A percentile compares a stretch with the other conserved stretches of the same genome.
Conservation (phyloP, 2,797 vertebrate species). For the Sphaeramia orbicularis region DNA sequence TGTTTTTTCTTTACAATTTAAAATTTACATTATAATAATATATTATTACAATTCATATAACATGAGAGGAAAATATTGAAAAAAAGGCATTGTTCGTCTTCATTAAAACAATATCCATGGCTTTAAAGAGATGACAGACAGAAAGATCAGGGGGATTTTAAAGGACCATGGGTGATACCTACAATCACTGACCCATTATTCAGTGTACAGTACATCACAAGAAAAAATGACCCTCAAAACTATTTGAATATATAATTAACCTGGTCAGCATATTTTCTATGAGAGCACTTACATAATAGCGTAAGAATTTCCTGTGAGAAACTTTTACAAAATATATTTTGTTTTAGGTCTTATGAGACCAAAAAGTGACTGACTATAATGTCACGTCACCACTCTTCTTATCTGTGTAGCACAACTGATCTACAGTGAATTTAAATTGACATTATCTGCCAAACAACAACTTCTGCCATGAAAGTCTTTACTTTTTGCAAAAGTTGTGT, state of each 20-base stretch:
- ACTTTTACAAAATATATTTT: constrained; percentile 7
- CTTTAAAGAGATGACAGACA: constrained; percentile 61
- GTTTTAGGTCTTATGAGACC: not conserved
- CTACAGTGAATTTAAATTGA: not conserved
- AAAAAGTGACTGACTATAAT: not conserved
- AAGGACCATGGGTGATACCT: constrained; percentile 29
- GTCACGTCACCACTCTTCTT: not conserved
- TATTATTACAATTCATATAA: constrained; percentile 82
- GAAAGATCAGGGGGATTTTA: constrained; percentile 28
- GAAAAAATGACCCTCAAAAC: constrained; percentile 9
- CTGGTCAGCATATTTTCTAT: constrained; percentile 6
- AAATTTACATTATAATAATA: constrained; percentile 86
- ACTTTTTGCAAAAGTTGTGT: not conserved
- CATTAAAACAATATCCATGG: constrained; percentile 70
- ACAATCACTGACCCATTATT: constrained; percentile 38
- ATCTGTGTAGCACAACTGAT: not conserved
- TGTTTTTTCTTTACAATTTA: constrained; percentile 82
- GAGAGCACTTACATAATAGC: constrained; percentile 11
- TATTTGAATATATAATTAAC: not conserved
- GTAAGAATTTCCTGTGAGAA: not conserved
- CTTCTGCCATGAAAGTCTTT: not conserved
- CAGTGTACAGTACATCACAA: constrained; percentile 14
- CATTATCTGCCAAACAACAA: not conserved
- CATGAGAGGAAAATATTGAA: constrained; percentile 71
- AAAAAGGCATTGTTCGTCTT: constrained; percentile 70